phyloP scores from a whole-genome alignment of 2,113 vertebrate genomes.

The Hemiprocne comata region DNA sequence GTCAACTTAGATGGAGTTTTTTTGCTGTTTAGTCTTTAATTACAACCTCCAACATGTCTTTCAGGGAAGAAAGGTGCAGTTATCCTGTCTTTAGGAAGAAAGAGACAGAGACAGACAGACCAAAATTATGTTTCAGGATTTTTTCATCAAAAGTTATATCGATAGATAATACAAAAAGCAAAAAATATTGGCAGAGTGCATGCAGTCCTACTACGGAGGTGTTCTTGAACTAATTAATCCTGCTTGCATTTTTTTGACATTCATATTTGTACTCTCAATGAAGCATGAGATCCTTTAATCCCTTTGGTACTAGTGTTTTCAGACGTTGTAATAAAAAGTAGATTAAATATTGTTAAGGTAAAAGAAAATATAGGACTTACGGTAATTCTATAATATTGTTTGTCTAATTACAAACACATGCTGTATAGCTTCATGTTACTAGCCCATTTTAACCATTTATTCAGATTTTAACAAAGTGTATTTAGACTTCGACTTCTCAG shows the following conservation, averaged over 20 bases:
- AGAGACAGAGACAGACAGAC: background rate
- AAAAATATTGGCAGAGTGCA: background rate
- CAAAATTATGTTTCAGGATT: background rate
- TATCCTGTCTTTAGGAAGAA: background rate
- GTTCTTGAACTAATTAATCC: background rate
- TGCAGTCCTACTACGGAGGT: background rate
- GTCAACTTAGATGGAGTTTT: background rate
- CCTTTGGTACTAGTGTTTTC: background rate
- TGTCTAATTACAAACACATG: background rate
- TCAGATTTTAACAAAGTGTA: background rate
- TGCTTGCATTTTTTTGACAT: background rate
- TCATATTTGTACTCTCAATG: background rate
- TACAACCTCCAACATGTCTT: background rate
- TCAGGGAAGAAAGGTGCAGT: background rate
- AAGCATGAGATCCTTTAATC: background rate
- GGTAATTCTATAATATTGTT: background rate
- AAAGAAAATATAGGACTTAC: background rate
- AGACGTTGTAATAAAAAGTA: background rate
- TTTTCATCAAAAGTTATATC: background rate
- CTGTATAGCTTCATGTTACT: background rate
- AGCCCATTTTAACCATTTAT: background rate
- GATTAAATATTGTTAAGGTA: background rate
- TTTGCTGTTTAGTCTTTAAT: background rate
- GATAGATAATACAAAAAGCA: background rate
- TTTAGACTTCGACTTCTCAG: background rate